Conservation (phyloP, 2,113 vertebrate genomes). For the Acrocephalus arundinaceus region DNA sequence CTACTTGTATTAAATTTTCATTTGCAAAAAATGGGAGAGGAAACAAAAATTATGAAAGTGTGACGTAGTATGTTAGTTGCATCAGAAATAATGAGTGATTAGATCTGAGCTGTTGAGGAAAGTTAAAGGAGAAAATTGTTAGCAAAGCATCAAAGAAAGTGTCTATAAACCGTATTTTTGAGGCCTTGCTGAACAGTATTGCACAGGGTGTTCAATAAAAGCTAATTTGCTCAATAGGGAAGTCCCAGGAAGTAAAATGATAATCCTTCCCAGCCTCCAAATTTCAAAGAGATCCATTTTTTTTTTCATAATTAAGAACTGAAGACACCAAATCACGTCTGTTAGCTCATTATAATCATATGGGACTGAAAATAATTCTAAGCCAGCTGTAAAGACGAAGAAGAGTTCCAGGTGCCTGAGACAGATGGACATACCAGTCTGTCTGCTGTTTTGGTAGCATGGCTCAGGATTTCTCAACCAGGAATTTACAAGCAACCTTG, state of each 20-base stretch:
- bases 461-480: neutral
- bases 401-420: neutral
- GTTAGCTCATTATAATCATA: neutral
- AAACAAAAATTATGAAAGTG: neutral
- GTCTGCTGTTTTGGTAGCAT: neutral
- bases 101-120: neutral
- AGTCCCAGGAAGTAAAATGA: neutral
- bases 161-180: neutral
- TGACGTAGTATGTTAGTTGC: neutral
- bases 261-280: neutral
- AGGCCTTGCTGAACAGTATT: neutral
- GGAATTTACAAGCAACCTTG: neutral
- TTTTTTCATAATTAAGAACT: neutral
- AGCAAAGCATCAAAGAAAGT: neutral
- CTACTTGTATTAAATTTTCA: neutral
- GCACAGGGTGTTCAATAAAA: neutral
- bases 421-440: neutral
- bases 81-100: neutral
- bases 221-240: neutral
- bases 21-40: neutral
- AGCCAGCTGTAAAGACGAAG: neutral
- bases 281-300: neutral
- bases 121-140: neutral
- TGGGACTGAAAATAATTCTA: neutral
- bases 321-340: neutral